A percentile compares a stretch with the other conserved stretches of the same genome.
These are phyloP conservation scores for Tenthredo livida DNA, from an alignment of 2,888 invertebrate genomes.

Conservation along the genomic window DNA sequence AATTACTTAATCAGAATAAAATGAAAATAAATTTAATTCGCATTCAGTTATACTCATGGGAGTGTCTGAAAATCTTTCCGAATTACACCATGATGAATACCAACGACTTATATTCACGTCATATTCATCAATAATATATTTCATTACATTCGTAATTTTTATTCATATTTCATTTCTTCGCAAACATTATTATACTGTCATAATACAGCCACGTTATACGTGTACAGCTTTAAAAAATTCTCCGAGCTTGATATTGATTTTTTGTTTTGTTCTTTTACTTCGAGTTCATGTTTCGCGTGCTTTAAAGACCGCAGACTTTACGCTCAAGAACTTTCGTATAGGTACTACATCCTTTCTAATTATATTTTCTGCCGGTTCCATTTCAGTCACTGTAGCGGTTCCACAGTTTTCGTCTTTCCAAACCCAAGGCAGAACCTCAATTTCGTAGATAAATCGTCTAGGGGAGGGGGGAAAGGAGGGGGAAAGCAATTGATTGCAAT, in stretches of 20 bases:
- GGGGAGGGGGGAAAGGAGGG: background rate
- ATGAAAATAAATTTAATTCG: background rate
- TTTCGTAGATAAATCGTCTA: background rate
- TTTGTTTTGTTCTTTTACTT: background rate
- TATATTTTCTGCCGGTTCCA: background rate
- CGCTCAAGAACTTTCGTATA: background rate
- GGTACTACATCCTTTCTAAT: slow-evolving; percentile 15
- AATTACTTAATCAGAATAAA: background rate
- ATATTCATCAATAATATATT: background rate
- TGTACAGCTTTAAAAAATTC: background rate
- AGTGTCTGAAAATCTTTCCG: background rate
- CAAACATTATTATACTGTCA: background rate
- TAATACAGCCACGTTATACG: background rate
- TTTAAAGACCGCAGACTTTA: slow-evolving; percentile 13
- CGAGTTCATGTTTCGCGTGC: background rate
- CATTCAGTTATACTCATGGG: background rate
- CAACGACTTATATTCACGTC: background rate
- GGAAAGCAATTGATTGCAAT: background rate
- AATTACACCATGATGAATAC: background rate
- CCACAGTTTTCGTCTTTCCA: background rate
- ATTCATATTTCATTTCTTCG: background rate
- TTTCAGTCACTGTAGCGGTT: background rate
- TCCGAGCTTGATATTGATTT: slow-evolving; percentile 6
- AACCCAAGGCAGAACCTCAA: background rate
- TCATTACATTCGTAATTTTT: background rate